Evolutionary conservation across 2,888 invertebrate species (phyloP).

Genomic region (Lepidocyrtoides sp.): DNA sequence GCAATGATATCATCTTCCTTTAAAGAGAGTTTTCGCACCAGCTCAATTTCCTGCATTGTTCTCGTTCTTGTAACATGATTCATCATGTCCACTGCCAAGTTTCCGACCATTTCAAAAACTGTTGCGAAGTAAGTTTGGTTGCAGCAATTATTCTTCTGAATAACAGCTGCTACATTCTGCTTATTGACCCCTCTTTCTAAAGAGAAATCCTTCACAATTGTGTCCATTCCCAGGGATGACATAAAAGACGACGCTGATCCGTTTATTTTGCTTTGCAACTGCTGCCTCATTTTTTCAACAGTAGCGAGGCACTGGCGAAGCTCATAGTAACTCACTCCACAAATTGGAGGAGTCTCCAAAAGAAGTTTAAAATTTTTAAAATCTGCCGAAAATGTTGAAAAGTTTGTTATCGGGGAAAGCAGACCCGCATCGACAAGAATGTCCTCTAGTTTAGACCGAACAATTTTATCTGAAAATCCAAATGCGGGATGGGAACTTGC

Average conservation of each 20-base stretch:
- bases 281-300: conserved; percentile 81
- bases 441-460: conserved; percentile 81
- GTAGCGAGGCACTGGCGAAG: conserved; percentile 81
- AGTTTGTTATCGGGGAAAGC: conserved; percentile 81
- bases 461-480: conserved; percentile 67
- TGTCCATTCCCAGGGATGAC: conserved; percentile 69
- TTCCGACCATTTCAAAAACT: conserved; percentile 81
- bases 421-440: conserved; percentile 82
- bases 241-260: conserved; percentile 63
- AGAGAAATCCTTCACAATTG: conserved; percentile 71
- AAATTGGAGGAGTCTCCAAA: conserved; percentile 81
- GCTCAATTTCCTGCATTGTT: conserved; percentile 83
- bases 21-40: conserved; percentile 80
- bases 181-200: conserved; percentile 70
- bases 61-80: conserved; percentile 82
- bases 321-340: conserved; percentile 84
- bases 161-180: conserved; percentile 53
- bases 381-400: conserved; percentile 83
- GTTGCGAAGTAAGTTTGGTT: conserved; percentile 82
- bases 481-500: neutral
- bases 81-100: conserved; percentile 82
- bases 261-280: conserved; percentile 63
- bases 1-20: conserved; percentile 84
- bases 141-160: conserved; percentile 76
- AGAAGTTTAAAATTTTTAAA: conserved; percentile 84